Conservation (phyloP, 2,888 invertebrate genomes). For the Calephelis perditalis region DNA sequence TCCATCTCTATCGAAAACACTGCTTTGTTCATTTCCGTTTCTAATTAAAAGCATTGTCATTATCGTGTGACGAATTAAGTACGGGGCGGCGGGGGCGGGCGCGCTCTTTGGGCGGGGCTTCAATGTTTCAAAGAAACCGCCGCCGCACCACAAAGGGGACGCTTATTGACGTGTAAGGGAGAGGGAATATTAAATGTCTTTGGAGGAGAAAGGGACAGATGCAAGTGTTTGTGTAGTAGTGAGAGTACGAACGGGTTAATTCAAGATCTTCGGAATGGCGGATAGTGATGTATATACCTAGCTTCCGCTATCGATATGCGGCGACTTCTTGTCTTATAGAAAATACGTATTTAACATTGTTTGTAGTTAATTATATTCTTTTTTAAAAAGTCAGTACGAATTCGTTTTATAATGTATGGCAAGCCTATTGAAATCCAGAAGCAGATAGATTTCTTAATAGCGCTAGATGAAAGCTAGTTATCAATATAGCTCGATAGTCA, state of each 20-base stretch:
- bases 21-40: conserved; percentile 40
- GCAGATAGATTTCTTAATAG: no score
- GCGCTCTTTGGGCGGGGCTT: conserved; percentile 51
- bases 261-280: conserved; percentile 62
- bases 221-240: conserved; percentile 51
- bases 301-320: conserved; percentile 26
- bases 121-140: conserved; percentile 64
- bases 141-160: conserved; percentile 56
- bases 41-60: conserved; percentile 74
- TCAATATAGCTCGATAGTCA: no score
- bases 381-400: no score
- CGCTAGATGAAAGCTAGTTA: no score
- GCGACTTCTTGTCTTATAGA: conserved; percentile 2
- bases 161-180: conserved; percentile 50
- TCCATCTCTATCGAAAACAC: conserved; percentile 16
- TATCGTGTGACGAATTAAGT: conserved; percentile 71
- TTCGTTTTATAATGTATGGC: no score
- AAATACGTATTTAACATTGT: background rate
- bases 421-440: no score
- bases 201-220: conserved; percentile 26
- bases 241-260: conserved; percentile 67
- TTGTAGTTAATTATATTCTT: no score
- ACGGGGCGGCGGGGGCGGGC: conserved; percentile 45
- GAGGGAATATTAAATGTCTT: conserved; percentile 24
- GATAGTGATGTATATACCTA: conserved; percentile 43